Percentiles rank a stretch among this genome's conserved stretches.
phyloP scores from a whole-genome alignment of 1,140 invertebrate species.

The Stegodyphus mimosarum region DNA sequence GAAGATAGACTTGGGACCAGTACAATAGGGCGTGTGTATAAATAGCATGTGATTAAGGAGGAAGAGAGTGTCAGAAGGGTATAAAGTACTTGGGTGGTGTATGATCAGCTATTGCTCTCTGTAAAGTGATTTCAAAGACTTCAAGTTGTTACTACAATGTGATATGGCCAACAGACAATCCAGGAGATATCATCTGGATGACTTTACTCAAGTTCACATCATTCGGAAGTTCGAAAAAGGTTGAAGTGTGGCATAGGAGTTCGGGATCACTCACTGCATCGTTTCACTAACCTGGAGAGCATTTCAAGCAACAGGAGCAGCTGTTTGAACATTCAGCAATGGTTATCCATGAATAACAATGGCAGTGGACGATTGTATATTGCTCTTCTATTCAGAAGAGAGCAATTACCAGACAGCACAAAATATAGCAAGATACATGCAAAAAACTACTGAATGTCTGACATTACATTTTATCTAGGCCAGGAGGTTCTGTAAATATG shows the following conservation, averaged over 20 bases:
- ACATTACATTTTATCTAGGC: neutral
- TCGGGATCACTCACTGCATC: neutral
- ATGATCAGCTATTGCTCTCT: too few relatives aligned
- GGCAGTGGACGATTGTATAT: neutral
- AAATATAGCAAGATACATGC: neutral
- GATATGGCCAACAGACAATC: too few relatives aligned
- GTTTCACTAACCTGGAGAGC: neutral
- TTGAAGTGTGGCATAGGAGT: neutral
- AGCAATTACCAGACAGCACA: neutral
- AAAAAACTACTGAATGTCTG: conserved; percentile 8
- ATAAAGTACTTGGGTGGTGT: too few relatives aligned
- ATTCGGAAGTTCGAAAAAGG: neutral
- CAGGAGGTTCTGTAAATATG: neutral
- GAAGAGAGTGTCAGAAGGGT: too few relatives aligned
- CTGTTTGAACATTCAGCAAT: neutral
- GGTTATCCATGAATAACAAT: neutral
- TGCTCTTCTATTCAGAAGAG: neutral
- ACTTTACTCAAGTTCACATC: neutral
- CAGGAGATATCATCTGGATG: neutral
- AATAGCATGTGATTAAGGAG: too few relatives aligned
- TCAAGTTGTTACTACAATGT: too few relatives aligned
- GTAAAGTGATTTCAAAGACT: too few relatives aligned
- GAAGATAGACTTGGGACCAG: neutral
- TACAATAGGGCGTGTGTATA: neutral
- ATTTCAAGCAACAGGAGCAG: neutral